Base-by-base conservation (phyloP, 2,888 invertebrate genomes). In the Eilema griseolum region DNA sequence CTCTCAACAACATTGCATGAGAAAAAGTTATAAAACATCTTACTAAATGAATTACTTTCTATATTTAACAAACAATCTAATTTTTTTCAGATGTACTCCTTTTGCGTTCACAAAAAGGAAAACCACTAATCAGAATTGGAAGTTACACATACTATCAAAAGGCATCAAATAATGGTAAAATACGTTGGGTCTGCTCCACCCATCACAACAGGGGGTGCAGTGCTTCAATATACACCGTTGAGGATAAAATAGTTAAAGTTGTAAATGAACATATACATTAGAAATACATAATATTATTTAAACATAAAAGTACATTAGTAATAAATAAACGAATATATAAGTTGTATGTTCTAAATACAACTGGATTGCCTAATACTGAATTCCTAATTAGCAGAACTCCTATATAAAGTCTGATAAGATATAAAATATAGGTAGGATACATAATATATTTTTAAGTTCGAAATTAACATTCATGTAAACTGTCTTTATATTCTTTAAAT, bases 131-230 rank as follows among this genome's bases (percentile, higher is more conserved):
- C 28, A 74, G 72, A 3, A 70, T 82, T 1, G 83, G 82, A 3
- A 74, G 52, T 11, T 85, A 86, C 66, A 85, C 82, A 3, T 86
- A 84, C 67, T 83, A 80, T 41, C 74, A 78, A 67, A 86, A 86
- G 61, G 68, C 62, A 0, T 61, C 78, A 0, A 52, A 64, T 8
- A 78, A 73, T 0, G 14, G 66, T 20, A 83, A 75, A 67, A 82
- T 75, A 3, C 63, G 86, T 57, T 87, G 87, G 88, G 77, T 80
- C 0, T 88, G 87, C 65, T 88, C 88, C 0, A 88, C 88, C 0
- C 87, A 89, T 61, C 82, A 84, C 46, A 84, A 81, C 62, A 80
- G 83, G 31, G 85, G 88, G 0, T 89, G 89, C 61, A 82, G 83
- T 4, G 90, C 89, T 0, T 80, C 82, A 5, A 79, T 88, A 8